Percentiles rank a stretch among this genome's conserved stretches.
phyloP scores from a whole-genome alignment of 2,888 invertebrate species.

The Callyntrura guangdongensis region DNA sequence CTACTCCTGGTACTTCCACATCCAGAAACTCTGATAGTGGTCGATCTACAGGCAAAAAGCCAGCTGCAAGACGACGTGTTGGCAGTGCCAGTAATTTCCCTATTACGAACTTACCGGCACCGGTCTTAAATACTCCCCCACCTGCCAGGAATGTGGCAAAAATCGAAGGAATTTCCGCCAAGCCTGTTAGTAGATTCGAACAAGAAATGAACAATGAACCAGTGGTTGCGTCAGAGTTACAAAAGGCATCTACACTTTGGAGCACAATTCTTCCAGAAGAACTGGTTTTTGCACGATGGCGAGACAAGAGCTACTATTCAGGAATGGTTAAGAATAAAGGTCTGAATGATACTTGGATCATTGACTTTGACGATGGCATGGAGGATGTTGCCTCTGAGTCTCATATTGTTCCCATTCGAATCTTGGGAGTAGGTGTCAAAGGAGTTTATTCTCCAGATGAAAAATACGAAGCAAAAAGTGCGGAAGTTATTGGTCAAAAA shows the following conservation, averaged over 20 bases:
- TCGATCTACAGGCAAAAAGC: constrained; percentile 41
- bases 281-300: constrained; percentile 89
- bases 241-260: constrained; percentile 72
- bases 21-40: not conserved
- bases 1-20: constrained; percentile 3
- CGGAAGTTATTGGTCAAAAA: constrained; percentile 82
- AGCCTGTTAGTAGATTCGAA: constrained; percentile 73
- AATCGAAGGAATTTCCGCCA: constrained; percentile 72
- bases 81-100: constrained; percentile 73
- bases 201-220: constrained; percentile 77
- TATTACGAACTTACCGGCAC: constrained; percentile 30
- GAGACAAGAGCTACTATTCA: constrained; percentile 90
- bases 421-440: constrained; percentile 78
- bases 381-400: constrained; percentile 83
- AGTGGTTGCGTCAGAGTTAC: constrained; percentile 43
- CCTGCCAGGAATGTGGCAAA: constrained; percentile 71
- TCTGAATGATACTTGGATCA: constrained; percentile 88
- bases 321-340: constrained; percentile 88
- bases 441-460: constrained; percentile 83
- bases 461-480: constrained; percentile 78
- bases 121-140: constrained; percentile 59
- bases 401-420: constrained; percentile 83
- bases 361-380: constrained; percentile 89
- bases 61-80: constrained; percentile 57
- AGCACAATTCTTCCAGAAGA: constrained; percentile 66